Base-by-base conservation (phyloP, 2,113 vertebrate species). In the Felis chaus region DNA sequence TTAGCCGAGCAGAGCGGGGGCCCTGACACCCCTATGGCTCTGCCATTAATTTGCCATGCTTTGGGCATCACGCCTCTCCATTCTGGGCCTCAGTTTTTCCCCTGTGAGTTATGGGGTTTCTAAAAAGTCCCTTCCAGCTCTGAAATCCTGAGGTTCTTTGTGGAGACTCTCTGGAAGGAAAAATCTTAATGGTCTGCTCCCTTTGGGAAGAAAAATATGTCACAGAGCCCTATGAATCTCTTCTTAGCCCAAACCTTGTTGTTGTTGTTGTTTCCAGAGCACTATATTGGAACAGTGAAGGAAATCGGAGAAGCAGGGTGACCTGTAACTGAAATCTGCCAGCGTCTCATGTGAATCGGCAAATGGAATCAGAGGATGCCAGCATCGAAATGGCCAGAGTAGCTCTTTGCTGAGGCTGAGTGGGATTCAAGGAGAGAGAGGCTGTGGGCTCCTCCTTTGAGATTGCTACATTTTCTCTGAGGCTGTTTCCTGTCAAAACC, bases 91-190 rank as follows among this genome's bases (percentile, higher is more conserved):
- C 9, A 11, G 21, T 5, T 63, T 63, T 55, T 87, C 57, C 23
- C 36, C 55, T 69, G 1, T 55, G 66, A 73, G 29, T 66, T 63
- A 55, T 0, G 2, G 45, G 66, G 2, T 71, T 95, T 92, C 82
- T 55, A 66, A 86, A 61, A 86, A 94, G 66, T 50, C 29, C 63
- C 79, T 85, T 91, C 41, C 61, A 83, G 87, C 31, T 93, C 86
- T 95, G 69, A 93, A 81, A 95, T 63, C 93, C 71, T 92, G 68
- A 85, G 31, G 36, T 39, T 91, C 68, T 86, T 80, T 91, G 82
- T 31, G 71, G 36, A 73, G 39, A 36, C 95, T 90, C 95, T 90
- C 87, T 27, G n/a, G 81, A 83, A 81, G 41, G n/a, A 57, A 65
- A 57, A 63, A 90, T 87, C 66, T 92, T 53, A 27, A 4, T 23